A percentile compares a stretch with the other conserved stretches of the same genome.
These are phyloP conservation scores for Mesembrinibis cayennensis DNA, from an alignment of 2,113 vertebrate species.

Conservation along the genomic window DNA sequence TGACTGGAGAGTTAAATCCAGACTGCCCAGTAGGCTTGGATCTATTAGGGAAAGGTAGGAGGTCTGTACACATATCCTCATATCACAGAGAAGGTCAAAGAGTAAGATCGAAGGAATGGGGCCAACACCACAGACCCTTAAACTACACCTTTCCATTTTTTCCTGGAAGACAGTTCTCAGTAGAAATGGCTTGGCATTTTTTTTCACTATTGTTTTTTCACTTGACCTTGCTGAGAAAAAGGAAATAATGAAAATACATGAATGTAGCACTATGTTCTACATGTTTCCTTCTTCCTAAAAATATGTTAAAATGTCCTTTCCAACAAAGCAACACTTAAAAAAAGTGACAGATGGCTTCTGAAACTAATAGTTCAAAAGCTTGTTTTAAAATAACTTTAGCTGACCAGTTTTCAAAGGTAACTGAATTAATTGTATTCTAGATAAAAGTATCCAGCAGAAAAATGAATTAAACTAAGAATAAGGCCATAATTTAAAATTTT, in stretches of 20 bases:
- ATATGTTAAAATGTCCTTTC: background rate
- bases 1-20: background rate
- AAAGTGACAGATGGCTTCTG: background rate
- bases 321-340: background rate
- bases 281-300: background rate
- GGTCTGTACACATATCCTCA: fast-evolving
- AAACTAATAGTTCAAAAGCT: background rate
- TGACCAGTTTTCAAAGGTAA: background rate
- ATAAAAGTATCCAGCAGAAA: background rate
- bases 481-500: background rate
- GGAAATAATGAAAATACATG: background rate
- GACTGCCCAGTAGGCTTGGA: background rate
- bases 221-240: background rate
- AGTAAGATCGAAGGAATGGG: background rate
- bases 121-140: background rate
- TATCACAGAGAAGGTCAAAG: background rate
- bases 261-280: background rate
- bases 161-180: background rate
- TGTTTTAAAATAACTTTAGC: background rate
- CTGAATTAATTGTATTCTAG: background rate
- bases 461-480: background rate
- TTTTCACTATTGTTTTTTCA: background rate
- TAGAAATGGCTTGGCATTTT: fast-evolving
- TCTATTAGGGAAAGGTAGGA: background rate
- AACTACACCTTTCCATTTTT: background rate